Base-by-base conservation (phyloP, 2,113 vertebrate genomes). In the Thermophis baileyi region DNA sequence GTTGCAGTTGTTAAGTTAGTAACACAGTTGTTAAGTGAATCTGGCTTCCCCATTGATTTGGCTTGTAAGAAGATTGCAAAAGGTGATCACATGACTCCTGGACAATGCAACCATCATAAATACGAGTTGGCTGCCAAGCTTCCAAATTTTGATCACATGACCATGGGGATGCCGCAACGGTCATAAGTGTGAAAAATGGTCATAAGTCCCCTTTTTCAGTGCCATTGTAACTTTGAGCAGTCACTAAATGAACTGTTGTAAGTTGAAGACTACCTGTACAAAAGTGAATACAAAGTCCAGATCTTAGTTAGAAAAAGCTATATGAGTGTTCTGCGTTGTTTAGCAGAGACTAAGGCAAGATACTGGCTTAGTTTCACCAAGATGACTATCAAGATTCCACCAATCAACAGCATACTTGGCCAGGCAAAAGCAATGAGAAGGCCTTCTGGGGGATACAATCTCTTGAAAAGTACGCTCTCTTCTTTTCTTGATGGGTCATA, bases 341-440 rank as follows among this genome's bases (percentile, higher is more conserved):
- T 94, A 74, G 97, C 97, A 0, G 97, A 97, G 93, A 98, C 94
- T 94, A 97, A 96, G n/a, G 98, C 98, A 88, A 98, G 85, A 24
- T 97, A 98, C 90, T 98, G 98, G 94, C 97, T 98, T 51, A 98
- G 95, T 96, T 98, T 98, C 57, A 98, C 98, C 95, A 98, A 97
- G 93, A 96, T 94, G 0, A 98, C 96, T 46, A 98, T 94, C 46
- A 98, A 95, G 93, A 98, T 96, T 89, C 98, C 98, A 0, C 97
- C 97, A 0, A 94, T 97, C 89, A 98, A 96, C 96, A 98, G 95
- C 47, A 98, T 97, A 0, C 97, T 97, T 81, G 98, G 98, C 98
- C 98, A 98, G 90, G 98, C 96, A 90, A 98, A 97, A 81, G 95
- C 95, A 27, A 97, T 96, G 49, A 97, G 89, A 3, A 98, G 96